A percentile compares a stretch with the other conserved stretches of the same genome.
Conservation (phyloP, 2,888 invertebrate species). For the Hybos culiciformis region DNA sequence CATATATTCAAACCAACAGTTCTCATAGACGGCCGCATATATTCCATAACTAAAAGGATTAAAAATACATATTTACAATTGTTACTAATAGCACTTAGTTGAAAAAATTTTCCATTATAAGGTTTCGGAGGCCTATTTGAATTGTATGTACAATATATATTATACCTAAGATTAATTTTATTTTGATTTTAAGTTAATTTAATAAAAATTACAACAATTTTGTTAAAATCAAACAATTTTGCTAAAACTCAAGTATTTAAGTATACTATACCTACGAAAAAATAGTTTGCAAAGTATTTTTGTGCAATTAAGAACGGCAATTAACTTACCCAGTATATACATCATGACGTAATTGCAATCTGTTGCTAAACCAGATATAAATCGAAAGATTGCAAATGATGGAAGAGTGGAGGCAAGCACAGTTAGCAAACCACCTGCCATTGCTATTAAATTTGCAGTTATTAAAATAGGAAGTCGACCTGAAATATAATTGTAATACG, state of each 20-base stretch:
- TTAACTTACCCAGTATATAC: slow-evolving; percentile 45
- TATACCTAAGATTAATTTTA: no score
- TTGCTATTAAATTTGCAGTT: slow-evolving; percentile 39
- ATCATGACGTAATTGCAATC: slow-evolving; percentile 48
- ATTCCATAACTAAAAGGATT: slow-evolving; percentile 41
- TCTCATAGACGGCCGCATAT: slow-evolving; percentile 37
- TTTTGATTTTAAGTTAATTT: no score
- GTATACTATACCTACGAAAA: no score
- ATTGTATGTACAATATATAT: no score
- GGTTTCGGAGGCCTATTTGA: no score
- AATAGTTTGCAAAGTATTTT: no score
- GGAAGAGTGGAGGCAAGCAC: slow-evolving; percentile 35
- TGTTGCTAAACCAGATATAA: slow-evolving; percentile 44
- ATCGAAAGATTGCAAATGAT: slow-evolving; percentile 39
- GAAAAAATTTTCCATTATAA: no score
- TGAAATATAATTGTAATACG: slow-evolving; percentile 6
- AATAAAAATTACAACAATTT: no score
- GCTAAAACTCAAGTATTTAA: no score
- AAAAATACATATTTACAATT: background rate
- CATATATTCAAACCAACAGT: slow-evolving; percentile 43
- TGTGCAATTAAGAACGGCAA: no score
- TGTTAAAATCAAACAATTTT: no score
- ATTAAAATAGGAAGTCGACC: slow-evolving; percentile 42
- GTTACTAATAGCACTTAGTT: no score
- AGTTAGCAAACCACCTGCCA: slow-evolving; percentile 40